Evolutionary conservation across 1,140 invertebrate species (phyloP).

Genomic region (Caenorhabditis inopinata): DNA sequence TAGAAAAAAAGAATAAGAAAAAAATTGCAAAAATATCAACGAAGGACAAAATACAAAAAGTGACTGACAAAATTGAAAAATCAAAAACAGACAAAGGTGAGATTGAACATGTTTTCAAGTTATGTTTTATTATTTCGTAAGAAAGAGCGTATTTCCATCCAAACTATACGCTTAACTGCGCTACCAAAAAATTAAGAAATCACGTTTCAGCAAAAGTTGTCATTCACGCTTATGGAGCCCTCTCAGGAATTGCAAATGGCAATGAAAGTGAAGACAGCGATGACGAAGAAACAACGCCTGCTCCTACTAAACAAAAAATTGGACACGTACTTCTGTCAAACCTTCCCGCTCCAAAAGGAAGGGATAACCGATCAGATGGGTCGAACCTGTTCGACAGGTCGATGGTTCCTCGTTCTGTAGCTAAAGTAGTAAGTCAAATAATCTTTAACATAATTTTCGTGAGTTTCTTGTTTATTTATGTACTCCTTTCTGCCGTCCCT

Average conservation of each 20-base stretch:
- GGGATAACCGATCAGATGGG: neutral
- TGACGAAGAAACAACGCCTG: neutral
- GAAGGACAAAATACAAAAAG: neutral
- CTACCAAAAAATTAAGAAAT: too few species aligned
- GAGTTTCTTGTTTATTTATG: too few species aligned
- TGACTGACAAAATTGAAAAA: neutral
- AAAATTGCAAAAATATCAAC: neutral
- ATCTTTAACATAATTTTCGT: too few species aligned
- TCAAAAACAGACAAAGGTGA: too few species aligned
- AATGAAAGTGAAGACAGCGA: neutral
- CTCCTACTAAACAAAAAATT: neutral
- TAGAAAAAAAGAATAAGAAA: neutral
- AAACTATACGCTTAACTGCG: too few species aligned
- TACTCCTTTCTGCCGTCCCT: too few species aligned
- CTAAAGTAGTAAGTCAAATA: neutral
- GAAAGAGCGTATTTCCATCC: too few species aligned
- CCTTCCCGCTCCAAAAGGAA: slow-evolving; percentile 19
- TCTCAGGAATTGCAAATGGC: neutral
- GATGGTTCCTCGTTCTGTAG: neutral
- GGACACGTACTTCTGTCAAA: neutral
- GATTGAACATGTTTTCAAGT: too few species aligned
- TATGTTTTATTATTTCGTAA: too few species aligned
- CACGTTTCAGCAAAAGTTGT: neutral
- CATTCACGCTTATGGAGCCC: neutral
- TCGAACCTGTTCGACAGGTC: neutral